phyloP scores from a whole-genome alignment of 2,888 invertebrate species.

The Chrysomela aeneicollis region DNA sequence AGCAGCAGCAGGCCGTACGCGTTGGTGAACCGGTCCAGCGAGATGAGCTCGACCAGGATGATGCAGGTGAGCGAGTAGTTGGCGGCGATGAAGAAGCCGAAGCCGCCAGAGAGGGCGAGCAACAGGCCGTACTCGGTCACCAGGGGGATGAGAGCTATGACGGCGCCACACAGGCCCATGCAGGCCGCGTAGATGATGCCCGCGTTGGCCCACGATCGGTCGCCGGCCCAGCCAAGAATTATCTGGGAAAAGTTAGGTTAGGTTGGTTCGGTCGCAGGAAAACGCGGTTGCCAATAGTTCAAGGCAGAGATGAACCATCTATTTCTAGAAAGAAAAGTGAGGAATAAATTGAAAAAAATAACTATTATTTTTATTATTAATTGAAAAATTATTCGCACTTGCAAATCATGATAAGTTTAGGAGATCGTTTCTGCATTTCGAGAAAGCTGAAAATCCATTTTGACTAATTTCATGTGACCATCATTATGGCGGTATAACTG shows the following conservation, averaged over 20 bases:
- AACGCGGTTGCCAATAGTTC: no score
- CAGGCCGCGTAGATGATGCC: constrained; percentile 82
- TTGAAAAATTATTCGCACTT: no score
- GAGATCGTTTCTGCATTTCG: no score
- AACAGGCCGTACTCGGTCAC: constrained; percentile 66
- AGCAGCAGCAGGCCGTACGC: constrained; percentile 88
- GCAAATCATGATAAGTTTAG: no score
- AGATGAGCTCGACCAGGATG: constrained; percentile 87
- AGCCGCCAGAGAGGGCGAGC: constrained; percentile 75
- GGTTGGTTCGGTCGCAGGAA: no score
- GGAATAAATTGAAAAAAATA: no score
- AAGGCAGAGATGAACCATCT: no score
- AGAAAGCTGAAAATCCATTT: no score
- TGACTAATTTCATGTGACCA: no score
- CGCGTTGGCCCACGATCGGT: constrained; percentile 79
- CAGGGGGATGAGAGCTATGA: constrained; percentile 73
- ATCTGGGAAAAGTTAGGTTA: constrained; percentile 73
- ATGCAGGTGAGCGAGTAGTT: constrained; percentile 92
- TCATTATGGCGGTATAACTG: no score
- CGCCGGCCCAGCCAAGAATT: constrained; percentile 87
- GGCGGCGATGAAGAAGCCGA: constrained; percentile 90
- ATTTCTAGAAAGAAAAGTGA: no score
- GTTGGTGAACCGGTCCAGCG: constrained; percentile 89
- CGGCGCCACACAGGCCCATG: constrained; percentile 76
- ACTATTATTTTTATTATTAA: no score